phyloP scores from a whole-genome alignment of 2,888 invertebrate species.

The Cheiracanthium punctorium region DNA sequence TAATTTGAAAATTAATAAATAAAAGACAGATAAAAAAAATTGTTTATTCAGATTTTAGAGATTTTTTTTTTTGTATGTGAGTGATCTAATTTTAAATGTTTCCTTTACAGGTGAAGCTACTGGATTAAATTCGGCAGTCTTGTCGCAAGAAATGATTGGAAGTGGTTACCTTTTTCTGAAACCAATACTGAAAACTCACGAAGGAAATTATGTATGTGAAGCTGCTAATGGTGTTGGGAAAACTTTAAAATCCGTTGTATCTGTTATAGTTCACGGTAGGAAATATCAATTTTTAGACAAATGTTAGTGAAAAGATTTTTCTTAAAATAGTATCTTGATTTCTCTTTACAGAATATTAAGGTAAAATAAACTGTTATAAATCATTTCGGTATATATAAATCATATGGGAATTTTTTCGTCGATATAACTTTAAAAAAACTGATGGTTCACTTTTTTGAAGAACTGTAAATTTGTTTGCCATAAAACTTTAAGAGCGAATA shows the following conservation, averaged over 20 bases:
- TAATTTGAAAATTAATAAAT: no score
- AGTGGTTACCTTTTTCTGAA: background rate
- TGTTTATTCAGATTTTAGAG: no score
- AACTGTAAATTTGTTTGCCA: no score
- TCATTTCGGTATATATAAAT: background rate
- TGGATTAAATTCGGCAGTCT: background rate
- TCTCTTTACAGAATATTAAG: background rate
- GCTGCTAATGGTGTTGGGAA: conserved; percentile 28
- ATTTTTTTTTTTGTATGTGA: no score
- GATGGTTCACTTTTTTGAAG: no score
- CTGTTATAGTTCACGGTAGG: conserved; percentile 29
- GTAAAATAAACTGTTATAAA: background rate
- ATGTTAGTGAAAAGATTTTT: background rate
- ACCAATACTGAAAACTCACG: conserved; percentile 14
- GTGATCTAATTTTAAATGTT: no score
- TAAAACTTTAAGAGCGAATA: background rate
- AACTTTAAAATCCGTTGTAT: background rate
- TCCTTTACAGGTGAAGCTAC: background rate
- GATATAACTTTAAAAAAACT: no score
- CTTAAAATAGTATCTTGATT: background rate
- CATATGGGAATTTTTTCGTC: no score
- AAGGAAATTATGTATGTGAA: conserved; percentile 37
- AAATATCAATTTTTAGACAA: background rate
- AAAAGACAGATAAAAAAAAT: no score
- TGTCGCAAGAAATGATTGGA: background rate